Evolutionary conservation across 1,140 invertebrate species (phyloP), one percentile per base, ranked within the genome.

Genomic region (Leptestheria dahalacensis): DNA sequence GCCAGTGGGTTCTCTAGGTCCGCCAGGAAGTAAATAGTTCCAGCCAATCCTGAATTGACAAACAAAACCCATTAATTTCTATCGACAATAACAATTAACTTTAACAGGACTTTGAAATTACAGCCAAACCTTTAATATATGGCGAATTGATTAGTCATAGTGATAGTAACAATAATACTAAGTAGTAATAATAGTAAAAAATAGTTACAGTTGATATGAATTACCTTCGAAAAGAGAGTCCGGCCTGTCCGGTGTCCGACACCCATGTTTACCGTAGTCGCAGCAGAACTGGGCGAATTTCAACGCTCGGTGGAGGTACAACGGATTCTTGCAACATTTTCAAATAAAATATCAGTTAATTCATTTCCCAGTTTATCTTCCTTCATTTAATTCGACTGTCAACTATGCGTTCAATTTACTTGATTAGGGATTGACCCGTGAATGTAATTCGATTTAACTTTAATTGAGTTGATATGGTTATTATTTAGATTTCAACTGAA

Each of bases 271-370:
- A 2, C 79, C 80, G 72, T 87, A 85, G 64, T 82, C 73, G 52
- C 80, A 78, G 69, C 88, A 91, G 84, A 88, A 94, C 65, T 88
- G 80, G 46, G 82, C 83, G 75, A 93, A 93, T 69, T 83, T 80
- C 49, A 79, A 78, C 3, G 89, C 88, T 66, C 82, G 74, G 67
- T 92, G 82, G 1, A 93, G 68, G 71, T 91, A 77, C 62, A 70
- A 69, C 9, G 57, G 33, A 52, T 70, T 41, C 33, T 41, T 9
- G 6, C 33, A 41, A 9, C 6, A 41, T 41, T 9, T n/a, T 9
- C 6, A 9, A 41, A 41, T 41, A 41, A 41, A 6, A 41, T 9
- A 41, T 41, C 6, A 41, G 6, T 41, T 41, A 41, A 41, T 41
- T 15, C 6, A 41, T 41, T 9, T 6, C 33, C 15, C 33, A 15